Conservation (phyloP, 2,113 vertebrate genomes). For the Petromus typicus region DNA sequence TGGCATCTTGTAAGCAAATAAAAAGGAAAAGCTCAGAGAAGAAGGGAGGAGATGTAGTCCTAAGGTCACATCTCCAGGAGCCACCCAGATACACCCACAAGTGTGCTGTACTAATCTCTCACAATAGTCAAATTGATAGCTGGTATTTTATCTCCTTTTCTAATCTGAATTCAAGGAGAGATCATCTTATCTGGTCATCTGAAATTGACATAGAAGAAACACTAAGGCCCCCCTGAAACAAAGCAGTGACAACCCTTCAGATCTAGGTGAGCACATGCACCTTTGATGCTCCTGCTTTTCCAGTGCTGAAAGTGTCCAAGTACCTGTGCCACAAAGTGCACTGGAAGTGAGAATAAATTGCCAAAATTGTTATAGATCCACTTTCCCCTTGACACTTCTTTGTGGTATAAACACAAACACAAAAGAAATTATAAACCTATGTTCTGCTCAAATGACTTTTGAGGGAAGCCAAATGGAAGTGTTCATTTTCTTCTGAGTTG, state of each 20-base stretch:
- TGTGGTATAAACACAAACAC: neutral
- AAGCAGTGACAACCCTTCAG: neutral
- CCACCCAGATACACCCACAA: no score
- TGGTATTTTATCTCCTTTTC: neutral
- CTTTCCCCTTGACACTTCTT: neutral
- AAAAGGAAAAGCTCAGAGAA: no score
- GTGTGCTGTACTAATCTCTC: no score
- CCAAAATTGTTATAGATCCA: neutral
- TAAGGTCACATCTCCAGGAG: no score
- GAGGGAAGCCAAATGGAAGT: neutral
- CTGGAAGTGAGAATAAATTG: neutral
- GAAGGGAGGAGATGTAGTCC: no score
- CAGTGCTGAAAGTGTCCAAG: neutral
- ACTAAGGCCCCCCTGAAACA: neutral
- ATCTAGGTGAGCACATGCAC: neutral
- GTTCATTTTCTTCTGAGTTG: neutral
- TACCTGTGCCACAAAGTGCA: neutral
- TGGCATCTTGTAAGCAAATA: no score
- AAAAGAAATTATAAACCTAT: neutral
- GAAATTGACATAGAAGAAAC: neutral
- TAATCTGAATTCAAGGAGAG: neutral
- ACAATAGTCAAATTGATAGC: neutral
- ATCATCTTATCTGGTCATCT: neutral
- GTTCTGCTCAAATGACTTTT: neutral
- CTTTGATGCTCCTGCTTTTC: neutral